Evolutionary conservation across 2,888 invertebrate genomes (phyloP).

Genomic region (Macaria notata): DNA sequence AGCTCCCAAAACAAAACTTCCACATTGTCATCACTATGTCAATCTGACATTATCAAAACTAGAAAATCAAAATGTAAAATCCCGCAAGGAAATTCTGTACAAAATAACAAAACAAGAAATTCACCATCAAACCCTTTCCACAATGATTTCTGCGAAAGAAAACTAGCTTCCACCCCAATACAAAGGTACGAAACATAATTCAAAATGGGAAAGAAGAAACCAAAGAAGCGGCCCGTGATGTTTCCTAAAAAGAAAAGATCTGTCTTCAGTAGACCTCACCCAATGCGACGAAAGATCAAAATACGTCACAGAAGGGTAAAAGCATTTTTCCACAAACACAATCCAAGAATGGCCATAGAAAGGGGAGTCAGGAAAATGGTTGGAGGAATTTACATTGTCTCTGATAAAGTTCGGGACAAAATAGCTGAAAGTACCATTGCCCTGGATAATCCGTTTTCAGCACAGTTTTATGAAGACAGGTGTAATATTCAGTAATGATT

Average conservation of each 20-base stretch:
- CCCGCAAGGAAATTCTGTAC: slow-evolving; percentile 13
- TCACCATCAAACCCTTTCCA: slow-evolving; percentile 1
- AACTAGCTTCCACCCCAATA: slow-evolving; percentile 6
- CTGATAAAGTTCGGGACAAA: slow-evolving; percentile 61
- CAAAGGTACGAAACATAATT: slow-evolving; percentile 1
- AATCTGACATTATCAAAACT: slow-evolving; percentile 22
- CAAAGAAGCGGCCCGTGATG: slow-evolving; percentile 37
- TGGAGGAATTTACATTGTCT: slow-evolving; percentile 56
- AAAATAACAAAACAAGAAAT: slow-evolving; percentile 3
- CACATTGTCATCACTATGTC: slow-evolving; percentile 8
- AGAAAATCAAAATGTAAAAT: slow-evolving; percentile 28
- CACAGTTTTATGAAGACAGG: slow-evolving; percentile 64
- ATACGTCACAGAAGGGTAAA: slow-evolving; percentile 54
- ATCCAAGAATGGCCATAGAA: slow-evolving; percentile 45
- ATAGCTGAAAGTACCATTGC: slow-evolving; percentile 60
- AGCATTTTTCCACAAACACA: slow-evolving; percentile 58
- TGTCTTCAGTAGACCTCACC: slow-evolving; percentile 62
- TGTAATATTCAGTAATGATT: slow-evolving; percentile 51
- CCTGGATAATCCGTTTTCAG: slow-evolving; percentile 59
- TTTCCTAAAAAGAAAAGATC: slow-evolving; percentile 58
- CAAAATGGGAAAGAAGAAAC: slow-evolving; percentile 55
- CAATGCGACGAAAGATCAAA: slow-evolving; percentile 59
- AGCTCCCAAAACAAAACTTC: slow-evolving; percentile 14
- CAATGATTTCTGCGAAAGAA: slow-evolving; percentile 18
- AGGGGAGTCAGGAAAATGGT: slow-evolving; percentile 54